Conservation (phyloP, 2,113 vertebrate species). For the Microcebus lehilahytsara region DNA sequence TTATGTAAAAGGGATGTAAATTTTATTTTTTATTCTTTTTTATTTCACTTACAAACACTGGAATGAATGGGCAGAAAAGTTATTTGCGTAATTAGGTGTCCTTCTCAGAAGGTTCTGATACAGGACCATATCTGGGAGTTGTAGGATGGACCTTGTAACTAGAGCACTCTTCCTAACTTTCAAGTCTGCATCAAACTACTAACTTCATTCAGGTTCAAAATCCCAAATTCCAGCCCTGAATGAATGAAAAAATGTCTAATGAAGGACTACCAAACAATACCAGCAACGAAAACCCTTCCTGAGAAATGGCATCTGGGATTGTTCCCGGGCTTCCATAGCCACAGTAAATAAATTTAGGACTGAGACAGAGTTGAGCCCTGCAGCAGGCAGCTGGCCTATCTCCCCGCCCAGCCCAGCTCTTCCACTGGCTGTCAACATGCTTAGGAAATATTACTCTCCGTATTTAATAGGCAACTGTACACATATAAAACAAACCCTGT, state of each 20-base stretch:
- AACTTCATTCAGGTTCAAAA: not conserved
- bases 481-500: accelerated
- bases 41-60: not conserved
- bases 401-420: not conserved
- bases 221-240: not conserved
- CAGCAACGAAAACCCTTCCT: not conserved
- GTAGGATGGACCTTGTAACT: not conserved
- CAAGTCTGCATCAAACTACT: not conserved
- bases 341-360: not conserved
- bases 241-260: not conserved
- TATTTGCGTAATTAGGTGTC: accelerated
- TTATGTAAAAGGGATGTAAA: not conserved
- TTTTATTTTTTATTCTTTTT: not conserved
- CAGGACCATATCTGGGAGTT: accelerated
- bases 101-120: not conserved
- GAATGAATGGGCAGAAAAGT: not conserved
- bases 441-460: not conserved
- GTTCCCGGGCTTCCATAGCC: not conserved
- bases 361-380: not conserved
- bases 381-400: not conserved
- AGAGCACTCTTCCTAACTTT: not conserved
- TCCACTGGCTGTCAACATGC: not conserved
- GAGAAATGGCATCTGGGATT: not conserved
- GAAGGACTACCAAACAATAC: not conserved
- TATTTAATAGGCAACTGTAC: not conserved